Conservation (phyloP, 1,140 invertebrate species). For the Oryctes rhinoceros region DNA sequence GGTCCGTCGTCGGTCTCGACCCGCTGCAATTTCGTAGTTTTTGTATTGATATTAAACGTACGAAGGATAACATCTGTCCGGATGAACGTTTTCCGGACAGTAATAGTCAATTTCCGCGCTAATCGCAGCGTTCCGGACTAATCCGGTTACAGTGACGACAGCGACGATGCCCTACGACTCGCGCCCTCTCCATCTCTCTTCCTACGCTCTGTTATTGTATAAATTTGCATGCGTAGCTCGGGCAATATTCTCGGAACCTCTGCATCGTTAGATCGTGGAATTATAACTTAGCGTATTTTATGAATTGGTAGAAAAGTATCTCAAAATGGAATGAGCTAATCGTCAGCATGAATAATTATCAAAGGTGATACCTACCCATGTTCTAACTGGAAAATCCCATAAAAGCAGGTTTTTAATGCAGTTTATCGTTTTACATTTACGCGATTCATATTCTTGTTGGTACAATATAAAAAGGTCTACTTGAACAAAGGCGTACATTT, state of each 20-base stretch:
- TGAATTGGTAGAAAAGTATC: background rate
- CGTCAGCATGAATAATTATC: background rate
- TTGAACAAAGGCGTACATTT: too few species aligned
- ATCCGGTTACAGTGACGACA: constrained; percentile 47
- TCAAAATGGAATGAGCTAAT: background rate
- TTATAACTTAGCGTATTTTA: constrained; percentile 12
- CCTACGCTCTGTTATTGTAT: constrained; percentile 50
- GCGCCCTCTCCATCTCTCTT: constrained; percentile 30
- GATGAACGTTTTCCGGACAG: constrained; percentile 51
- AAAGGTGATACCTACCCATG: too few species aligned
- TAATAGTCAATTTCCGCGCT: constrained; percentile 55
- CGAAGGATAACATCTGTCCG: constrained; percentile 47
- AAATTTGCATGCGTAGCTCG: constrained; percentile 50
- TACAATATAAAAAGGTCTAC: too few species aligned
- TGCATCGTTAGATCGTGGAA: background rate
- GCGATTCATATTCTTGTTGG: too few species aligned
- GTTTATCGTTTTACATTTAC: too few species aligned
- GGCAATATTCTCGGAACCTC: background rate
- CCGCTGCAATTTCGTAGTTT: constrained; percentile 37
- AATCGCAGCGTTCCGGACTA: constrained; percentile 51
- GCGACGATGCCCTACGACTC: background rate
- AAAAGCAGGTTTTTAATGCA: too few species aligned
- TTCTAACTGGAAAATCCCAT: too few species aligned
- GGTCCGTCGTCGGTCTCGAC: background rate
- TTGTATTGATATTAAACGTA: constrained; percentile 43